Evolutionary conservation across 1,140 invertebrate species (phyloP).

Genomic region (Rhyacophila brunnea): DNA sequence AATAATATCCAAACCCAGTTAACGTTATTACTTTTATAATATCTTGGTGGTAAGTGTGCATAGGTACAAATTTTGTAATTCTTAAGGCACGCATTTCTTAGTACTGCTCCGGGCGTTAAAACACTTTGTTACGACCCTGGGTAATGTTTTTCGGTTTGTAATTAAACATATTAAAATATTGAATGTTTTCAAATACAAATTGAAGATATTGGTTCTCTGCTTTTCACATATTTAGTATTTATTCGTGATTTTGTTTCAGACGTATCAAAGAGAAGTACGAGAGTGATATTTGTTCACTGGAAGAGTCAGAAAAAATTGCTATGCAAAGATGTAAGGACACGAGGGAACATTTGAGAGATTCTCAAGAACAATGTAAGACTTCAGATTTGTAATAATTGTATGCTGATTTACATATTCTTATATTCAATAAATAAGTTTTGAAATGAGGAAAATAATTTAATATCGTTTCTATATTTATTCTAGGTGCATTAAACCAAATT

Average conservation of each 20-base stretch:
- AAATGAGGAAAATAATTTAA: too few species aligned
- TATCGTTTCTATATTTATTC: too few species aligned
- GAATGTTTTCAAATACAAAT: not conserved
- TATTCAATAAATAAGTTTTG: too few species aligned
- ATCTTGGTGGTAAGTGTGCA: too few species aligned
- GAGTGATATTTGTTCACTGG: constrained; percentile 63
- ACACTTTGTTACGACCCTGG: too few species aligned
- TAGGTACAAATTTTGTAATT: too few species aligned
- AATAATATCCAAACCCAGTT: too few species aligned
- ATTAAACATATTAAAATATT: not conserved
- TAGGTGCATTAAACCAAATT: constrained; percentile 29
- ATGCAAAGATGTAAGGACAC: constrained; percentile 57
- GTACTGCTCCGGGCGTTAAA: too few species aligned
- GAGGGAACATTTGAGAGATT: constrained; percentile 56
- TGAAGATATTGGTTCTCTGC: not conserved
- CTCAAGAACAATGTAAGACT: constrained; percentile 56
- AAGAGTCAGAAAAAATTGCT: constrained; percentile 58
- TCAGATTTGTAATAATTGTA: not conserved
- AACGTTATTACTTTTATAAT: too few species aligned
- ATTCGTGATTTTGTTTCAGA: constrained; percentile 45
- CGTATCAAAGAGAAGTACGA: constrained; percentile 74
- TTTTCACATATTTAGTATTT: not conserved
- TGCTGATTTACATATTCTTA: not conserved
- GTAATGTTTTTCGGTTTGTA: too few species aligned
- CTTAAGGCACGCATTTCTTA: too few species aligned